Evolutionary conservation across 2,888 invertebrate genomes (phyloP), one percentile per base, ranked within the genome.

Genomic region (Thysanoteuthis rhombus): DNA sequence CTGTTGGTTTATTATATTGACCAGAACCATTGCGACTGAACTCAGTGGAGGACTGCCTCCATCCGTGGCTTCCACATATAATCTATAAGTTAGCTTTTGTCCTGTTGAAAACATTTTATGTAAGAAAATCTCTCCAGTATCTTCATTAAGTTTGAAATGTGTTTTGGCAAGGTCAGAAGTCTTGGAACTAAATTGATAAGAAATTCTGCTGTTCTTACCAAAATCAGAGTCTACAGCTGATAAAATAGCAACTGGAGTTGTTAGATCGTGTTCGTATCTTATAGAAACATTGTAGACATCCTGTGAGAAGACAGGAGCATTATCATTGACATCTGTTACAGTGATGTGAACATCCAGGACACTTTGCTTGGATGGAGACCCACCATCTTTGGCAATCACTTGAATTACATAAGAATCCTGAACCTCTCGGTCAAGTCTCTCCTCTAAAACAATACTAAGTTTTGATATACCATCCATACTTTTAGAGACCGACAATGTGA

Each of bases 361-460:
- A 28, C 95, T 96, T 92, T 95, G 94, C 92, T 94, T 94, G 4
- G 94, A 94, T 19, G 95, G 95, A 22, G 93, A 93, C 0, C 96
- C 96, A 32, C 95, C 95, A 94, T 96, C 96, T 93, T 94, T 95
- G 93, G 96, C 96, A 91, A 95, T 94, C 39, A 96, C 94, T 93
- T 95, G 95, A 93, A 96, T 95, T 32, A 94, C 94, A 94, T 95
- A 95, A 42, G 94, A 94, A 91, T 95, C 95, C 39, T 94, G 94
- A 22, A 91, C 94, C 94, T 96, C 96, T 38, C 96, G 94, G 94
- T 96, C 96, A 91, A 96, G 94, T 42, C 94, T 94, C 36, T 94
- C 94, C 45, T 95, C 95, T 2, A 96, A 95, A 22, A 95, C 92
- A 38, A 96, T 94, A 93, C 95, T 95, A 32, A 95, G 94, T 92